A percentile compares a stretch with the other conserved stretches of the same genome.
These are phyloP conservation scores for Platanista minor DNA, from an alignment of 2,113 vertebrate genomes.

Conservation along the genomic window DNA sequence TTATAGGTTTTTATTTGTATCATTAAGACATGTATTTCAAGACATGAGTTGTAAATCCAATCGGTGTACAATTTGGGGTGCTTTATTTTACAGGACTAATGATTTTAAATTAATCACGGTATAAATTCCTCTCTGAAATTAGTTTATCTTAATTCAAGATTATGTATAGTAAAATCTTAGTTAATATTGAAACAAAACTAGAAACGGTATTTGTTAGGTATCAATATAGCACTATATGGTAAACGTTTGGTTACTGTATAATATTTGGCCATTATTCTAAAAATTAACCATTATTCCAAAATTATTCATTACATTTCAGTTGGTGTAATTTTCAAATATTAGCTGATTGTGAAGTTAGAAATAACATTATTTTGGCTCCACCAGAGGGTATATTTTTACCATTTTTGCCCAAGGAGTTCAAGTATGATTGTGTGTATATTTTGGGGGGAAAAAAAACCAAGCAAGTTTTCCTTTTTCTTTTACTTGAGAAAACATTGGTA, in stretches of 20 bases:
- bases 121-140: constrained; percentile 10
- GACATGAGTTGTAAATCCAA: not conserved
- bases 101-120: not conserved
- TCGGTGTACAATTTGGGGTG: not conserved
- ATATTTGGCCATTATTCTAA: not conserved
- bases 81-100: not conserved
- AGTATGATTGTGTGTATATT: not conserved
- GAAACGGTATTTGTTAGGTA: not conserved
- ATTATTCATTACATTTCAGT: not conserved
- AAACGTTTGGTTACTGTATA: not conserved
- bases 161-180: not conserved
- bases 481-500: not conserved
- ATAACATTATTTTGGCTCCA: not conserved
- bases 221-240: not conserved
- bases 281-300: not conserved
- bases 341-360: constrained; percentile 12
- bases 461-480: not conserved
- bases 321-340: not conserved
- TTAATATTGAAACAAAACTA: not conserved
- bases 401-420: not conserved
- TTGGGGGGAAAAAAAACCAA: not conserved
- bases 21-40: not conserved
- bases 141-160: not conserved
- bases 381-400: not conserved
- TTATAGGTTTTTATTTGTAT: constrained; percentile 27